These are phyloP conservation scores for Zootoca vivipara DNA, from an alignment of 2,113 vertebrate species.

Conservation along the genomic window DNA sequence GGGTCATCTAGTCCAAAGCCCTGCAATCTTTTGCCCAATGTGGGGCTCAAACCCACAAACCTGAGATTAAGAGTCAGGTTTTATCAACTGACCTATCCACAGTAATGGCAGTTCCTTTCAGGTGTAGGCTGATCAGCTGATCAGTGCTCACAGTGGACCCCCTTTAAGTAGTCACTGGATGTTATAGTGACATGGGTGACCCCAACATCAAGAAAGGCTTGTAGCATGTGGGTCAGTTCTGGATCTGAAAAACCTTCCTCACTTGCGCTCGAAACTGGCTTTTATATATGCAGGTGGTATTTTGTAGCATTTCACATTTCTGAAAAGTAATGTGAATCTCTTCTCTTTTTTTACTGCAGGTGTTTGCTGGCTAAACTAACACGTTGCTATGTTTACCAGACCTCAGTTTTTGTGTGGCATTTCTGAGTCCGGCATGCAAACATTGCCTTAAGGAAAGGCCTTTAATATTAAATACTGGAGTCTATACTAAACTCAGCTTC, in stretches of 20 bases:
- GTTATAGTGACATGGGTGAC: too few species aligned
- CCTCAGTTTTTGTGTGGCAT: background rate
- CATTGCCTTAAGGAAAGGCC: background rate
- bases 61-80: too few species aligned
- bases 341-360: background rate
- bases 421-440: background rate
- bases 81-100: too few species aligned
- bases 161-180: too few species aligned
- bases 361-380: background rate
- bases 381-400: background rate
- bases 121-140: too few species aligned
- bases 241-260: background rate
- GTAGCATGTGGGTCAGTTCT: too few species aligned
- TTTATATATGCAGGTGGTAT: background rate
- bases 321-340: background rate
- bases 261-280: background rate
- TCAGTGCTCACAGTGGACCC: too few species aligned
- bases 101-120: too few species aligned
- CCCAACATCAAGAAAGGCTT: too few species aligned
- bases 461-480: slow-evolving; percentile 1
- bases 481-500: background rate
- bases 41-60: too few species aligned
- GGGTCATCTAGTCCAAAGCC: too few species aligned
- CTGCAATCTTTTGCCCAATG: too few species aligned
- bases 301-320: background rate